Base-by-base conservation (phyloP, 2,797 vertebrate species). In the Pitangus sulphuratus region DNA sequence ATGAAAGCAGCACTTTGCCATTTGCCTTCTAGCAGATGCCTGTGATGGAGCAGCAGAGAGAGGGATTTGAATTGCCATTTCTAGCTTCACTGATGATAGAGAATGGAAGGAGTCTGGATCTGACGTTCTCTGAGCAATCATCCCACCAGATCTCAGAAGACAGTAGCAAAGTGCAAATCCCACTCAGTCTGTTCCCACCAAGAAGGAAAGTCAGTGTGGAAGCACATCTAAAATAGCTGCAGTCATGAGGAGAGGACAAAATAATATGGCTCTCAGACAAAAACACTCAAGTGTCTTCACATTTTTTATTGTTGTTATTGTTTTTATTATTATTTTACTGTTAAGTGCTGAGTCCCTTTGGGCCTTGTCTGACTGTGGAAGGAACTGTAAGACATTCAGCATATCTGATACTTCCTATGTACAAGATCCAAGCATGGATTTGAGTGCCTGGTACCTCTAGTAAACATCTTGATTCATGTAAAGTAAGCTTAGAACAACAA, bases 391-490 rank as follows among this genome's bases (percentile, higher is more conserved):
- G 84, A 64, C 2, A 28, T 53, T 92, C 33, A 72, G 65, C 44
- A 87, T 33, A 86, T 91, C 51, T 31, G 54, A 94, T 88, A 91
- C 35, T 93, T 90, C 91, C 83, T 89, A 28, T 56, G 50, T 92
- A 76, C 83, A 66, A 88, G 58, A 57, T 88, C 77, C 74, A 94
- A 42, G 54, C 30, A 9, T 22, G 62, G 66, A 76, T 91, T 58
- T 82, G 76, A 89, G 76, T 61, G 89, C 87, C 89, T 92, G 91
- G 83, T 33, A 81, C 68, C 37, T 90, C 79, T 76, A 50, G 58
- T 58, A 88, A 88, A 89, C 87, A 90, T 94, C 85, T 94, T 91
- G 79, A 88, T 89, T 91, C 51, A 10, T 79, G 80, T 84, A 89
- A 84, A 76, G 11, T 76, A 84, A 81, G 72, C 79, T 87, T 66